phyloP scores from a whole-genome alignment of 2,113 vertebrate species.

The Burhinus bistriatus region DNA sequence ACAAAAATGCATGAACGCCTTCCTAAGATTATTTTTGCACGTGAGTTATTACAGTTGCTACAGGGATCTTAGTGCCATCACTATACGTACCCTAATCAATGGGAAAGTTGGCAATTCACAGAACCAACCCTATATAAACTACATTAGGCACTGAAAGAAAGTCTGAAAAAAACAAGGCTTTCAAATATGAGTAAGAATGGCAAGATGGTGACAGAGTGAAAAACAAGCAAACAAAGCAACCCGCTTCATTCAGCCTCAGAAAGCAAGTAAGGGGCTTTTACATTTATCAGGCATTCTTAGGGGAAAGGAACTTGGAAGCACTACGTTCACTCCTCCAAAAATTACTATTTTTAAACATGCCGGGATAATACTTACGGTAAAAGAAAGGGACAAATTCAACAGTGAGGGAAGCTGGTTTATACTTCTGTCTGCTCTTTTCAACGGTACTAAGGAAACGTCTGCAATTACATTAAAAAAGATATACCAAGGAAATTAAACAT shows the following conservation, averaged over 20 bases:
- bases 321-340: background rate
- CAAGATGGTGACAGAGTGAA: background rate
- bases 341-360: background rate
- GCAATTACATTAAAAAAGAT: conserved; percentile 51
- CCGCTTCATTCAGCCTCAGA: background rate
- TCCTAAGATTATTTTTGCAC: background rate
- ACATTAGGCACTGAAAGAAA: background rate
- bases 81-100: background rate
- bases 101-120: background rate
- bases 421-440: conserved; percentile 95
- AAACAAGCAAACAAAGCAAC: background rate
- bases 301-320: background rate
- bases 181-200: background rate
- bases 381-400: conserved; percentile 98
- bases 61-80: background rate
- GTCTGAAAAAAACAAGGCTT: background rate
- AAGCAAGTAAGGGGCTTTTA: background rate
- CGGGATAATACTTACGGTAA: conserved; percentile 87
- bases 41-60: background rate
- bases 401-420: conserved; percentile 93
- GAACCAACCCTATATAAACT: background rate
- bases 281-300: background rate
- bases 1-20: background rate
- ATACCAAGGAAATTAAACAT: background rate
- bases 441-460: conserved; percentile 85